These are phyloP conservation scores for Bubo bubo DNA, from an alignment of 2,113 vertebrate genomes.

Conservation along the genomic window DNA sequence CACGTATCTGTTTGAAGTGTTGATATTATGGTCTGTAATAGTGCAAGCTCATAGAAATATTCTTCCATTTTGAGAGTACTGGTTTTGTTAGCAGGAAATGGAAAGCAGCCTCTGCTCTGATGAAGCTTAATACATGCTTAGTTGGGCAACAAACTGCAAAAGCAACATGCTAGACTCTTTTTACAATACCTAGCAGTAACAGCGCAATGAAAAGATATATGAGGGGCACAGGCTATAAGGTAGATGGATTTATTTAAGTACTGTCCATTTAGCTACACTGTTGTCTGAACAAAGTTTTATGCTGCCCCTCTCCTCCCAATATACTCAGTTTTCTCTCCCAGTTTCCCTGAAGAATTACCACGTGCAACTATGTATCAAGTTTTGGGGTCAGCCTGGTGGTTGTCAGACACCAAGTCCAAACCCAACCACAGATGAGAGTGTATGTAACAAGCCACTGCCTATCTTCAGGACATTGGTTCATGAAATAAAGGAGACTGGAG, in stretches of 20 bases:
- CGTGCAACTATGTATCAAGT: background rate
- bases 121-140: background rate
- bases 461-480: background rate
- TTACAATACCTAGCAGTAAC: background rate
- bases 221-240: background rate
- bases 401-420: background rate
- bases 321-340: background rate
- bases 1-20: background rate
- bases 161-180: background rate
- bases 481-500: background rate
- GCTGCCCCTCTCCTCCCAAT: background rate
- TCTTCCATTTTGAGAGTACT: background rate
- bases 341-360: background rate
- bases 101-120: background rate
- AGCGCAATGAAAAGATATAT: background rate
- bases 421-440: background rate
- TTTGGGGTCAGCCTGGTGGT: background rate
- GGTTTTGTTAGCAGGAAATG: background rate
- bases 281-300: background rate
- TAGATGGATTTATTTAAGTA: background rate
- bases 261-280: background rate
- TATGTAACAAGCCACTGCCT: background rate
- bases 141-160: background rate
- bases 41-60: background rate
- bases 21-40: background rate